phyloP scores from a whole-genome alignment of 2,113 vertebrate genomes.

The Baryphthengus martii region DNA sequence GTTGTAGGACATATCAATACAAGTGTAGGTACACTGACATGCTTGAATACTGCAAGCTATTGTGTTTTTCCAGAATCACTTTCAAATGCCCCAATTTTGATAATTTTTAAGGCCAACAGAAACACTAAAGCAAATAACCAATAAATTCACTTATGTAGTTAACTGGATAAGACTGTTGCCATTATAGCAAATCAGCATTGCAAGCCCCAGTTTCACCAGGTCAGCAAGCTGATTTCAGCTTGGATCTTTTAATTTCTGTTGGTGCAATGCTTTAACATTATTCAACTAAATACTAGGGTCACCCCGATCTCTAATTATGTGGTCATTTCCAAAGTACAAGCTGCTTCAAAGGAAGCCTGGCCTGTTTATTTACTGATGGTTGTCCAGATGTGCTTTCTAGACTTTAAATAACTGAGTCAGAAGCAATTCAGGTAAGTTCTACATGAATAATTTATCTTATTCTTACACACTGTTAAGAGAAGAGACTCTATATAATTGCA shows the following conservation, averaged over 20 bases:
- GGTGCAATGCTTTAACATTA: not conserved
- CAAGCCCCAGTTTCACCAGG: not conserved
- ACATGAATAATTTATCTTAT: constrained; percentile 48
- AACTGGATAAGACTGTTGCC: not conserved
- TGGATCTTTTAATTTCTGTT: not conserved
- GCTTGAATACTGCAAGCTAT: not conserved
- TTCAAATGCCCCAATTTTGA: not conserved
- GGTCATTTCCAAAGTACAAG: constrained; percentile 37
- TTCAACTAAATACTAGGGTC: constrained; percentile 17
- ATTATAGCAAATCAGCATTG: not conserved
- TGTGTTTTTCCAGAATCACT: not conserved
- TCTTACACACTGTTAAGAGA: not conserved
- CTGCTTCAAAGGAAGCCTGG: constrained; percentile 12
- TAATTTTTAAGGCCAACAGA: not conserved
- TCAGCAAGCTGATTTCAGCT: not conserved
- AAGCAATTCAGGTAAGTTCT: constrained; percentile 48
- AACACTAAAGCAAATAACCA: not conserved
- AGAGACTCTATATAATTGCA: not conserved
- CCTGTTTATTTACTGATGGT: constrained; percentile 20
- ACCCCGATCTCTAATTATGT: constrained; percentile 21
- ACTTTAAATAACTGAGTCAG: constrained; percentile 30
- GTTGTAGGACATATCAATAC: accelerated
- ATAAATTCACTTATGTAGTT: not conserved
- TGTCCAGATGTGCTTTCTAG: constrained; percentile 40
- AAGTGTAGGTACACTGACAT: not conserved